These are phyloP conservation scores for Acanthaster planci DNA, from an alignment of 35 echinoderm and acorn worm genomes.

Conservation along the genomic window DNA sequence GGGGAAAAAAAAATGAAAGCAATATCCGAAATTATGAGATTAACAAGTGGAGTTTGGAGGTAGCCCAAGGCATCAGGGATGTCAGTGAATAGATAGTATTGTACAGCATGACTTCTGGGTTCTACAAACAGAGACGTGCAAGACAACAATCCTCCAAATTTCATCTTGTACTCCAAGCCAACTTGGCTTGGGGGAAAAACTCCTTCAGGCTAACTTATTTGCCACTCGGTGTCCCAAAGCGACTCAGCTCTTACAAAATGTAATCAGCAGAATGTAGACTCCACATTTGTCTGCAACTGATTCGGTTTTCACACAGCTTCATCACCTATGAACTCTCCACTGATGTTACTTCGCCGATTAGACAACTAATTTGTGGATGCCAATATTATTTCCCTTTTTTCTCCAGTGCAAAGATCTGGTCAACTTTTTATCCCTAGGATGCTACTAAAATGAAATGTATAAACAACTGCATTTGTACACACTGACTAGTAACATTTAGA, in stretches of 20 bases:
- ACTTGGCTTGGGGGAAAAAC: background rate
- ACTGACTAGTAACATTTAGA: background rate
- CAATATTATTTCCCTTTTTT: background rate
- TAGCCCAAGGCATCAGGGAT: background rate
- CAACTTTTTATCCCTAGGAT: background rate
- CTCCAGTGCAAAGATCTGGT: slow-evolving; percentile 4
- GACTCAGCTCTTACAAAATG: background rate
- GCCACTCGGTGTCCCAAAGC: background rate
- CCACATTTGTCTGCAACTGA: background rate
- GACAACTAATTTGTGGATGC: background rate
- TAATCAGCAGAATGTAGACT: slow-evolving; percentile 7
- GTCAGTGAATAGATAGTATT: slow-evolving; percentile 2
- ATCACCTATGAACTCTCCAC: background rate
- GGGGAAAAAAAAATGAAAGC: background rate
- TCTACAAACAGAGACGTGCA: background rate
- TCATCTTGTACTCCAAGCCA: background rate
- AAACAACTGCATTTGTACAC: slow-evolving; percentile 7
- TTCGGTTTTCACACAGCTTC: background rate
- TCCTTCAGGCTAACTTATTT: background rate
- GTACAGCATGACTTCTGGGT: background rate
- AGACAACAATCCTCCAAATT: background rate
- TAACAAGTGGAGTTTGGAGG: slow-evolving; percentile 19
- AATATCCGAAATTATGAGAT: slow-evolving; percentile 25
- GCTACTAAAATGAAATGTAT: background rate
- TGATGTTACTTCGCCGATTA: background rate